Conservation (phyloP, 2,888 invertebrate genomes). For the Loripinus fragilis region DNA sequence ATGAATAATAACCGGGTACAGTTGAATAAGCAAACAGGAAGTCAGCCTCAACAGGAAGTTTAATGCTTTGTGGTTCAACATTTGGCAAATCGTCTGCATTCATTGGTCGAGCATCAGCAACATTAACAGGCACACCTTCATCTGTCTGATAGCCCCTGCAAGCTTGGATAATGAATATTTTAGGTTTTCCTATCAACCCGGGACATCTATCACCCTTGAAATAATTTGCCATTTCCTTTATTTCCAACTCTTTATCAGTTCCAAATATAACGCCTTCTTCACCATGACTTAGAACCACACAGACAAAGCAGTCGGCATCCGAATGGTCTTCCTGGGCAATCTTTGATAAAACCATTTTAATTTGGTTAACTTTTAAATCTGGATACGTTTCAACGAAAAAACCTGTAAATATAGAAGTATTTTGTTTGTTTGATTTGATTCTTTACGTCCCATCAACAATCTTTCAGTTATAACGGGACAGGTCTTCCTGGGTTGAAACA, state of each 20-base stretch:
- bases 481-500: too few species aligned
- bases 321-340: constrained; percentile 47
- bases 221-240: constrained; percentile 35
- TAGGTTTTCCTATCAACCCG: constrained; percentile 61
- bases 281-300: constrained; percentile 63
- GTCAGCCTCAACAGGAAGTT: constrained; percentile 73
- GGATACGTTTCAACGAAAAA: constrained; percentile 32
- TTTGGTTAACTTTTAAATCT: constrained; percentile 27
- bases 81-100: constrained; percentile 1
- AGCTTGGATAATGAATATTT: constrained; percentile 65
- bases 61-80: constrained; percentile 23
- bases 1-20: constrained; percentile 81
- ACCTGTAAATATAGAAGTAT: constrained; percentile 31
- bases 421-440: too few species aligned
- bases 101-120: constrained; percentile 31
- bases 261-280: constrained; percentile 58
- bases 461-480: too few species aligned
- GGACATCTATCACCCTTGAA: constrained; percentile 57
- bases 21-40: constrained; percentile 82
- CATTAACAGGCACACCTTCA: constrained; percentile 42
- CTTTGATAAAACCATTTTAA: constrained; percentile 31
- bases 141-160: constrained; percentile 59
- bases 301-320: constrained; percentile 58
- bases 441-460: too few species aligned
- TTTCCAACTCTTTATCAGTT: constrained; percentile 47